Percentiles rank a stretch among this genome's conserved stretches.
These are phyloP conservation scores for Montipora foliosa DNA, from an alignment of 64 coral and sea anemone genomes.

Conservation along the genomic window DNA sequence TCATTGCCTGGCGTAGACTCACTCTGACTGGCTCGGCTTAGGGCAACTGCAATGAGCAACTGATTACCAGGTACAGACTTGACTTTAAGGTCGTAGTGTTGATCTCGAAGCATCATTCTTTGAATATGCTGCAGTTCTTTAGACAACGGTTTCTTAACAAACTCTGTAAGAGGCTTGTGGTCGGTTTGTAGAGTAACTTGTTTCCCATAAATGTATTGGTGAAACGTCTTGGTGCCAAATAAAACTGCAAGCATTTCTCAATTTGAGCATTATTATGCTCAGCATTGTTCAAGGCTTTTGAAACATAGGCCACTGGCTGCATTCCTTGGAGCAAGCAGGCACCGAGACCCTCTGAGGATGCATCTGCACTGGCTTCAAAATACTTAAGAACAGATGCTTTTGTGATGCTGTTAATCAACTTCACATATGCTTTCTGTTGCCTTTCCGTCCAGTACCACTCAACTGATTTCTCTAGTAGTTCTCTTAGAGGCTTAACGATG, in stretches of 20 bases:
- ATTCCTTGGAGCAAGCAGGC: no score
- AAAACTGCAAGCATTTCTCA: background rate
- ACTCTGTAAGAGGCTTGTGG: no score
- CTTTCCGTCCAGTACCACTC: conserved; percentile 17
- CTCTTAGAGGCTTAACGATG: no score
- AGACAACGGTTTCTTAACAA: conserved; percentile 32
- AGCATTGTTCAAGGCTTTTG: no score
- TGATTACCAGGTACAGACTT: conserved; percentile 40
- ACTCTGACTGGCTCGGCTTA: conserved; percentile 34
- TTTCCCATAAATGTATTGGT: no score
- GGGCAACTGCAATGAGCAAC: conserved; percentile 47
- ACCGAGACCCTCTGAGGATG: no score
- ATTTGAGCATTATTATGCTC: no score
- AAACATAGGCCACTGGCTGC: no score
- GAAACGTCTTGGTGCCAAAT: background rate
- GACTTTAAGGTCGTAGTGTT: conserved; percentile 59
- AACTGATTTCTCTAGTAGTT: conserved; percentile 19
- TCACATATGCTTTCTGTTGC: background rate
- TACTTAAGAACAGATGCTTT: background rate
- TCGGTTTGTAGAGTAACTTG: no score
- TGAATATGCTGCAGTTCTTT: conserved; percentile 5
- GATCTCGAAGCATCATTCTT: conserved; percentile 55
- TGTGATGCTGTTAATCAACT: conserved; percentile 11
- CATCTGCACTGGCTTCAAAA: no score
- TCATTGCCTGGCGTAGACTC: conserved; percentile 15